Evolutionary conservation across 2,113 vertebrate species (phyloP).

Genomic region (Martes martes): DNA sequence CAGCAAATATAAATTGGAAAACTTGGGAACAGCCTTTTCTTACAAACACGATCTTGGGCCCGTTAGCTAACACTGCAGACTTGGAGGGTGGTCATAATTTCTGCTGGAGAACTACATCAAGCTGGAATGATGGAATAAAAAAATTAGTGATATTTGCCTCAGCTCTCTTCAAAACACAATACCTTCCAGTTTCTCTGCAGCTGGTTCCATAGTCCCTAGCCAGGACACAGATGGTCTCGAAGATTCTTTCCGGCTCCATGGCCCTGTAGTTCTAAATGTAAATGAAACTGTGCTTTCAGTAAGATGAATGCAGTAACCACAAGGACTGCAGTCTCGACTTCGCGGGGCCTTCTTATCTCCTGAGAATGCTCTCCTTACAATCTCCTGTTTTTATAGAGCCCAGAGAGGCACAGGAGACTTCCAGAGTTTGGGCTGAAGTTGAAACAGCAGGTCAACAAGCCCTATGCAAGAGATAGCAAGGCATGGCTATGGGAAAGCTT

Average conservation of each 20-base stretch:
- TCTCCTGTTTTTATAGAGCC: neutral
- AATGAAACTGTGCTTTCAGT: neutral
- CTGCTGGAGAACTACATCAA: neutral
- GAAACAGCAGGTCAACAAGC: neutral
- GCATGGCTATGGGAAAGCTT: neutral
- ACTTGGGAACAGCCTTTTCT: neutral
- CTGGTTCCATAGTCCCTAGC: neutral
- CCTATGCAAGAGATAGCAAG: neutral
- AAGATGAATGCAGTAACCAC: neutral
- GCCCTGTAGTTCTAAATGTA: neutral
- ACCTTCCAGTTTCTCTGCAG: neutral
- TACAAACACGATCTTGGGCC: neutral
- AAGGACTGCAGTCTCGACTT: neutral
- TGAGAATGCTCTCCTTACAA: neutral
- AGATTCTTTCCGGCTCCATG: neutral
- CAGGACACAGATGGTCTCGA: neutral
- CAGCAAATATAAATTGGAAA: constrained; percentile 59
- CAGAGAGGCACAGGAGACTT: neutral
- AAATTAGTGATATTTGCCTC: neutral
- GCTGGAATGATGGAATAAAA: neutral
- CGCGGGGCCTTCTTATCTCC: neutral
- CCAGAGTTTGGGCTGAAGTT: neutral
- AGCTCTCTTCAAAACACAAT: constrained; percentile 18
- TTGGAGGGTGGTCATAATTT: neutral
- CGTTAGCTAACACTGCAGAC: neutral